Evolutionary conservation across 2,888 invertebrate species (phyloP).

Genomic region (Ophonus ardosiacus): DNA sequence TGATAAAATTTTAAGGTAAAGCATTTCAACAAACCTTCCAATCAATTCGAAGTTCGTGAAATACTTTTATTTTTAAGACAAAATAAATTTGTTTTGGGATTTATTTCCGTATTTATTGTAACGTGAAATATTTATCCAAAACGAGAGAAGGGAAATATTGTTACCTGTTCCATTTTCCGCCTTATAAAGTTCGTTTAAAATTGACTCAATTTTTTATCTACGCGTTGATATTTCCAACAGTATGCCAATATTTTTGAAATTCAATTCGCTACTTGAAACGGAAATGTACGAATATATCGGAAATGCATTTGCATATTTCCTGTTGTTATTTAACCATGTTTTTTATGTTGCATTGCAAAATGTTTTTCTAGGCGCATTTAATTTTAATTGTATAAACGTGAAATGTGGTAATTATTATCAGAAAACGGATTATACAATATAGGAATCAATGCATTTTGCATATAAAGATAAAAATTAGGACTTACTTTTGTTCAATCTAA

Average conservation of each 20-base stretch:
- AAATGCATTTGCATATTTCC: constrained; percentile 15
- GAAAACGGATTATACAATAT: background rate
- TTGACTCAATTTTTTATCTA: constrained; percentile 20
- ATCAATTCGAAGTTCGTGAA: too few species aligned
- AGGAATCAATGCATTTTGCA: too few species aligned
- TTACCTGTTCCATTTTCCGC: background rate
- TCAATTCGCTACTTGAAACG: background rate
- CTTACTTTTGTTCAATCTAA: too few species aligned
- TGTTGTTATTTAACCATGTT: background rate
- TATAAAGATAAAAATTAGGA: too few species aligned
- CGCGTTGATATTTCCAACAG: background rate
- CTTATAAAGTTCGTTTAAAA: constrained; percentile 11
- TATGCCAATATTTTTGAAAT: constrained; percentile 4
- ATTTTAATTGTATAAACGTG: background rate
- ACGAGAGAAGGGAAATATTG: background rate
- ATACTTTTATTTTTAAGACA: background rate
- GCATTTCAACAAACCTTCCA: too few species aligned
- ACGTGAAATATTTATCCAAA: background rate
- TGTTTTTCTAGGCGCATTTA: constrained; percentile 8
- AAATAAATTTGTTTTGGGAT: background rate
- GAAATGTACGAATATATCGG: background rate
- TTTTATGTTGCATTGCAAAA: background rate
- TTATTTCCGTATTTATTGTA: background rate
- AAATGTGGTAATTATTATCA: background rate
- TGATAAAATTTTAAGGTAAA: too few species aligned